Evolutionary conservation across 2,797 vertebrate genomes (phyloP).

Genomic region (Centroberyx gerrardi): DNA sequence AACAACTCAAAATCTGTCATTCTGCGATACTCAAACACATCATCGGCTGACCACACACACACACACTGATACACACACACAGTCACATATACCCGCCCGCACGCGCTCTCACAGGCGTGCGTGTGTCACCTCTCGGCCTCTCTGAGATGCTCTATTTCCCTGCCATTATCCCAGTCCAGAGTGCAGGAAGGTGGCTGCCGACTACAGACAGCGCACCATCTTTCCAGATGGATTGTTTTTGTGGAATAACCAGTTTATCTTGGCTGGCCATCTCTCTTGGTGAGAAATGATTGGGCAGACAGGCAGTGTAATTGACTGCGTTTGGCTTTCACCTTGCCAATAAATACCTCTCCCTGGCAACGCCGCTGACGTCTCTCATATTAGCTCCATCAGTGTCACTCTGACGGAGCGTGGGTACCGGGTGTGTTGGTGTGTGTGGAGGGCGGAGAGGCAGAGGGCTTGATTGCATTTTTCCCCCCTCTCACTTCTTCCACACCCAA

Average conservation of each 20-base stretch:
- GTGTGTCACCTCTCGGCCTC: conserved; percentile 37
- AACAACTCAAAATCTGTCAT: background rate
- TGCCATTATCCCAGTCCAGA: conserved; percentile 63
- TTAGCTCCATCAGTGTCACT: conserved; percentile 76
- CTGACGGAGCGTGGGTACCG: conserved; percentile 49
- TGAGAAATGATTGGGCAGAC: conserved; percentile 83
- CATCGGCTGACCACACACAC: background rate
- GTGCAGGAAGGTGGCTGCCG: conserved; percentile 64
- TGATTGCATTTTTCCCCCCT: conserved; percentile 26
- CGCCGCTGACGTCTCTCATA: conserved; percentile 65
- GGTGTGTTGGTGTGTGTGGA: conserved; percentile 31
- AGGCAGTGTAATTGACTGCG: conserved; percentile 83
- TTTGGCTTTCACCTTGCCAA: conserved; percentile 85
- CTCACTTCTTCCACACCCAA: conserved; percentile 16
- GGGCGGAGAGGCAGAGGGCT: conserved; percentile 26
- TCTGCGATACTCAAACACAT: background rate
- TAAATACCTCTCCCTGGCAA: conserved; percentile 81
- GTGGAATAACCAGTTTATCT: conserved; percentile 84
- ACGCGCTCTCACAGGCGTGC: conserved; percentile 34
- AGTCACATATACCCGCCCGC: conserved; percentile 15
- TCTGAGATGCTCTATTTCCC: conserved; percentile 54
- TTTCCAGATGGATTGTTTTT: conserved; percentile 80
- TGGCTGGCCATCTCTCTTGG: conserved; percentile 75
- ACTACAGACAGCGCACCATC: conserved; percentile 70
- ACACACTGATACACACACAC: conserved; percentile 19